These are phyloP conservation scores for Nothocercus nigrocapillus DNA, from an alignment of 2,113 vertebrate genomes.

Conservation along the genomic window DNA sequence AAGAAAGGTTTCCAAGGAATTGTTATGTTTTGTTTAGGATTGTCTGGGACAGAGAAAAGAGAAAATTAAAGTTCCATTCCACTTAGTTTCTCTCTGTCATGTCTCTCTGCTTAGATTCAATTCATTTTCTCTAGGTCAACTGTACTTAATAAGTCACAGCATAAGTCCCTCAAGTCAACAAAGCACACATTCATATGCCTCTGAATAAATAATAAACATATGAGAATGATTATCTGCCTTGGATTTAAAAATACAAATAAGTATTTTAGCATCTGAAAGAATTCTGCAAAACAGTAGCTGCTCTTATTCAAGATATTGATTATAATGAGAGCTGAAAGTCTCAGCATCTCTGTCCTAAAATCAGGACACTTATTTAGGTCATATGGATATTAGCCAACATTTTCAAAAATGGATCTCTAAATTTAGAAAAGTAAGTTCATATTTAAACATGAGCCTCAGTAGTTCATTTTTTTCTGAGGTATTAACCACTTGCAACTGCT, in stretches of 20 bases:
- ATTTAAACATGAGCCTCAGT: background rate
- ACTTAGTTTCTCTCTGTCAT: background rate
- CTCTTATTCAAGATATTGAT: constrained; percentile 41
- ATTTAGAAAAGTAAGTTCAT: constrained; percentile 40
- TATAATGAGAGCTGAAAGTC: background rate
- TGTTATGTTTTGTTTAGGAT: background rate
- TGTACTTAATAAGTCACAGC: constrained; percentile 5
- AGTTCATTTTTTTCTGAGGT: background rate
- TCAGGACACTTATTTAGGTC: constrained; percentile 47
- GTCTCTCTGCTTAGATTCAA: background rate
- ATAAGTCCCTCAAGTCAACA: background rate
- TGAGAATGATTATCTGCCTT: background rate
- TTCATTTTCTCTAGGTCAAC: constrained; percentile 20
- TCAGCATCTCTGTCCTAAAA: constrained; percentile 9
- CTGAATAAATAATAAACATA: background rate
- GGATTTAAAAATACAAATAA: background rate
- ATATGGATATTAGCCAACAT: constrained; percentile 32
- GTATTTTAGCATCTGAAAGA: background rate
- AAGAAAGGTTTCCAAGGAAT: background rate
- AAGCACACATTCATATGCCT: background rate
- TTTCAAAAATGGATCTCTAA: constrained; percentile 20
- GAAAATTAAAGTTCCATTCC: background rate
- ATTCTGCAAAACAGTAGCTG: background rate
- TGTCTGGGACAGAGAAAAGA: background rate
- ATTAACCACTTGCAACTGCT: background rate